Percentiles rank a stretch among this genome's conserved stretches.
Evolutionary conservation across 2,888 invertebrate species (phyloP).

Genomic region (Melieria picta): DNA sequence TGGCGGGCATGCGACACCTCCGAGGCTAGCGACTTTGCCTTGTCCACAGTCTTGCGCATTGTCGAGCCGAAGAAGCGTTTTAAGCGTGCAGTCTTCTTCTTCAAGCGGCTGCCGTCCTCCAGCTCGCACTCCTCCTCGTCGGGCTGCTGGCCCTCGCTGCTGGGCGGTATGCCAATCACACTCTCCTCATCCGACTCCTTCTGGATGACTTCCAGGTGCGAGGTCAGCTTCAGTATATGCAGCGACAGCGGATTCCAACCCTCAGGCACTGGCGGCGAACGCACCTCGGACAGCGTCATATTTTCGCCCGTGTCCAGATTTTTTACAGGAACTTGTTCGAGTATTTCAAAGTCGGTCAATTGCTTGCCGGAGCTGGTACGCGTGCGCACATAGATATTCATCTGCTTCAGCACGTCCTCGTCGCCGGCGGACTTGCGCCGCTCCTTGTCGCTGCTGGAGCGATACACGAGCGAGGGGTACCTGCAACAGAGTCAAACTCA

Average conservation of each 20-base stretch:
- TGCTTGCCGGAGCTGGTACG: conserved; percentile 88
- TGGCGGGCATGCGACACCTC: conserved; percentile 89
- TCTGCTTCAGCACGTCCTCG: conserved; percentile 76
- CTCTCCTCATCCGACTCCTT: conserved; percentile 84
- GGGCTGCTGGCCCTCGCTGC: conserved; percentile 61
- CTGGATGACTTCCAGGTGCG: conserved; percentile 81
- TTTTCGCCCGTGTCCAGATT: conserved; percentile 87
- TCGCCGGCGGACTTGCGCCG: conserved; percentile 86
- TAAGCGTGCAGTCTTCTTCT: conserved; percentile 70
- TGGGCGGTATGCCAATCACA: conserved; percentile 70
- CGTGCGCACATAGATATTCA: conserved; percentile 80
- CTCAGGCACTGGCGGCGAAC: conserved; percentile 70
- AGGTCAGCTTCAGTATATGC: conserved; percentile 93
- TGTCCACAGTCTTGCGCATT: conserved; percentile 90
- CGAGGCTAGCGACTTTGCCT: conserved; percentile 88
- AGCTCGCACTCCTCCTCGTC: conserved; percentile 67
- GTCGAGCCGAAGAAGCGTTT: conserved; percentile 88
- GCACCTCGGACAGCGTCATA: conserved; percentile 90
- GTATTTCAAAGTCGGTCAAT: conserved; percentile 90
- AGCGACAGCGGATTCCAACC: conserved; percentile 95
- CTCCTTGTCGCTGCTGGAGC: conserved; percentile 66
- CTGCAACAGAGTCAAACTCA: conserved; percentile 41
- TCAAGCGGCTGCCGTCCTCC: conserved; percentile 65
- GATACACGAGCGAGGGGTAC: conserved; percentile 61
- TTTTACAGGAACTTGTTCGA: conserved; percentile 88